Conservation (phyloP, 2,888 invertebrate species). For the Chromoteleia sp. region DNA sequence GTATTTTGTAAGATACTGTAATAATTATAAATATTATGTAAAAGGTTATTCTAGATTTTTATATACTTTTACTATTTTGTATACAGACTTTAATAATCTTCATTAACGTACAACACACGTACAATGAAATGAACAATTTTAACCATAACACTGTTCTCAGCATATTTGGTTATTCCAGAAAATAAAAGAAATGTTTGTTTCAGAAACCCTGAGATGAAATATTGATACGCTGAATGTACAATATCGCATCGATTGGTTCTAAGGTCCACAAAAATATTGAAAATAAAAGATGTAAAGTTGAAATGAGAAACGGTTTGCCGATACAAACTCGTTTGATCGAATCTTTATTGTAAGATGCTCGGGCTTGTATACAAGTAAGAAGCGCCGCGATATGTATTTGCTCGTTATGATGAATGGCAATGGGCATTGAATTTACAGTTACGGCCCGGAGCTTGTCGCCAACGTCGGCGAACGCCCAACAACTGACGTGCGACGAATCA, state of each 20-base stretch:
- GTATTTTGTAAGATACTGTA: too few species aligned
- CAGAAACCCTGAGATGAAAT: neutral
- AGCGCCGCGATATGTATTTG: conserved; percentile 20
- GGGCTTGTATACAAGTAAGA: neutral
- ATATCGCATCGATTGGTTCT: neutral
- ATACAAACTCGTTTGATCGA: conserved; percentile 6
- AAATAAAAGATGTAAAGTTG: conserved; percentile 13
- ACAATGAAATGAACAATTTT: too few species aligned
- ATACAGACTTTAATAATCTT: too few species aligned
- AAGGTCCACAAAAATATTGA: conserved; percentile 1
- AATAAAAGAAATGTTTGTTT: too few species aligned
- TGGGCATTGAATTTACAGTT: conserved; percentile 45
- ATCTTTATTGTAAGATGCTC: conserved; percentile 25
- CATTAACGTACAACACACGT: too few species aligned
- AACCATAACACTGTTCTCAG: too few species aligned
- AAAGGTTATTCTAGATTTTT: too few species aligned
- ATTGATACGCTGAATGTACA: neutral
- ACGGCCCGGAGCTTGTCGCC: conserved; percentile 21
- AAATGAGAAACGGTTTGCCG: conserved; percentile 25
- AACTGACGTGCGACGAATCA: conserved; percentile 25
- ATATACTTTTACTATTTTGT: too few species aligned
- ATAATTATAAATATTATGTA: too few species aligned
- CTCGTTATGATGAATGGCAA: conserved; percentile 36
- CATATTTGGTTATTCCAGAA: too few species aligned
- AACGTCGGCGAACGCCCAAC: neutral